Conservation (phyloP, 2,888 invertebrate genomes). For the Ichneumon xanthorius region DNA sequence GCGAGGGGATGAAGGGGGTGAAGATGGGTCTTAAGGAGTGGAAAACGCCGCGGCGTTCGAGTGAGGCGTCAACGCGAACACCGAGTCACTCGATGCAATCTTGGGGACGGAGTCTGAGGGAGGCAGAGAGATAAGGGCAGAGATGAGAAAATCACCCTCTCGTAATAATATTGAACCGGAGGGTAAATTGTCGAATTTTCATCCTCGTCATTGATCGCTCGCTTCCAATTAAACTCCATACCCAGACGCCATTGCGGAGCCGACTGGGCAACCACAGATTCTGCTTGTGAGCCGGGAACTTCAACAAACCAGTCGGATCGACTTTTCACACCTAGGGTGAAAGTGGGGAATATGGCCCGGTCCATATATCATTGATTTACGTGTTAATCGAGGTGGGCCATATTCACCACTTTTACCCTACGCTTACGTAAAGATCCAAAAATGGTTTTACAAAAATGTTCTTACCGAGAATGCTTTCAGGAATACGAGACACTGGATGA, state of each 20-base stretch:
- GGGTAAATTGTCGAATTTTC: conserved; percentile 34
- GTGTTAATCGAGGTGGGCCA: too few relatives aligned
- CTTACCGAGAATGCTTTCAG: conserved; percentile 97
- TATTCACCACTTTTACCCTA: neutral
- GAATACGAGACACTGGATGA: conserved; percentile 96
- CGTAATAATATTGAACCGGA: conserved; percentile 11
- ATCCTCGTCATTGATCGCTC: conserved; percentile 72
- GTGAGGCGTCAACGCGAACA: conserved; percentile 31
- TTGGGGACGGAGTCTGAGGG: neutral
- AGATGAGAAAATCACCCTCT: conserved; percentile 37
- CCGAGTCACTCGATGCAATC: conserved; percentile 33
- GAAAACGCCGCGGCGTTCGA: conserved; percentile 38
- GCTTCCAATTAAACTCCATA: conserved; percentile 15
- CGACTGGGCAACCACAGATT: neutral
- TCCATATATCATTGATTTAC: too few relatives aligned
- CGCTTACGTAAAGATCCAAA: neutral
- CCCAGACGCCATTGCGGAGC: neutral
- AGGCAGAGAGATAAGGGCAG: conserved; percentile 19
- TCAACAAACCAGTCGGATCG: neutral
- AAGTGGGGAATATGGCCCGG: too few relatives aligned
- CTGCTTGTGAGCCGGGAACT: neutral
- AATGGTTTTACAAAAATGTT: neutral
- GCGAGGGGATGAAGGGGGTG: conserved; percentile 4
- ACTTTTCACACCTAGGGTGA: neutral
- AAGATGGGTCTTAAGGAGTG: conserved; percentile 32